A percentile compares a stretch with the other conserved stretches of the same genome.
Evolutionary conservation across 2,888 invertebrate genomes (phyloP).

Genomic region (Nephrotoma flavescens): DNA sequence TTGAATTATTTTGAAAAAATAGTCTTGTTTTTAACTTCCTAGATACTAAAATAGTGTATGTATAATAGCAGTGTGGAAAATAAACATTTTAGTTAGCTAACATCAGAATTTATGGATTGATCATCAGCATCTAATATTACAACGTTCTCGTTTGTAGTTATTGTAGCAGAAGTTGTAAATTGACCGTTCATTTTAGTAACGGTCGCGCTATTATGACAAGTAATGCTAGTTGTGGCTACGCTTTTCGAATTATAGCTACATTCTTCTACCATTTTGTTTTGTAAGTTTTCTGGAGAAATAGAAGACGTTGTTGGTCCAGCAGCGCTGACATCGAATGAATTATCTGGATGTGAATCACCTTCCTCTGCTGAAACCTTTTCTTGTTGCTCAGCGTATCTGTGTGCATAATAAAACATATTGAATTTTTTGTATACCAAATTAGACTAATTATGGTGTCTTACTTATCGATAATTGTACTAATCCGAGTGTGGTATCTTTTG

Average conservation of each 20-base stretch:
- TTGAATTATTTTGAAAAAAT: neutral
- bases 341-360: neutral
- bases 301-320: neutral
- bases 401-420: neutral
- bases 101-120: neutral
- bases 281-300: neutral
- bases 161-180: neutral
- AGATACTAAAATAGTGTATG: neutral
- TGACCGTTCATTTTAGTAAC: neutral
- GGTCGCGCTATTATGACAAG: neutral
- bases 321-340: neutral
- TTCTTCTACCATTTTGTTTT: neutral
- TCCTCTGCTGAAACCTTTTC: neutral
- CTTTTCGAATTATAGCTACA: neutral
- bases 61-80: neutral
- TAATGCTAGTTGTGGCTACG: neutral
- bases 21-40: neutral
- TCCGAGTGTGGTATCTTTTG: conserved; percentile 34
- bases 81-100: neutral
- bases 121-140: neutral
- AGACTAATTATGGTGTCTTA: conserved; percentile 19
- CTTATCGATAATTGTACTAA: conserved; percentile 41
- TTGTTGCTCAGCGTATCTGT: neutral
- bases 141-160: neutral
- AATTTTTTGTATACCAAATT: neutral